Base-by-base conservation (phyloP, 2,113 vertebrate genomes). In the Rynchops niger region DNA sequence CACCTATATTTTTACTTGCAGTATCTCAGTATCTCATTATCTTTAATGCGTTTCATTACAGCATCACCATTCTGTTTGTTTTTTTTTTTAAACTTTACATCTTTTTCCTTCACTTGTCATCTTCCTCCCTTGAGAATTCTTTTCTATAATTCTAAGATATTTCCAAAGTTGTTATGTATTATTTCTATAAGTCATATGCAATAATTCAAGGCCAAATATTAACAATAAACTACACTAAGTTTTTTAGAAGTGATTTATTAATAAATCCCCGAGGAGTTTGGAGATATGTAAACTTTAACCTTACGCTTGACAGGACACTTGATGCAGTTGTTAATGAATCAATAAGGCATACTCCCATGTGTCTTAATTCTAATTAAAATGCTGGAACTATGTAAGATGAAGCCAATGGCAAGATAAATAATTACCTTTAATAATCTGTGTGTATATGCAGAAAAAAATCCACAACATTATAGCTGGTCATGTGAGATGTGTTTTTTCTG, bases 311-410 rank as follows among this genome's bases (percentile, higher is more conserved):
- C 89, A 97, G 86, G 79, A n/a, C 56, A 95, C 58, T 79, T 71
- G 30, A 95, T 91, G 56, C 32, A 88, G 89, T 85, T 95, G 93
- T 95, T 97, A 97, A 96, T 93, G 73, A 87, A 95, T 96, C 93
- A 95, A 73, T 93, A 95, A 97, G 80, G 52, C 71, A 73, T 73
- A 92, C 82, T 95, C 93, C 90, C 70, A 88, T 96, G 93, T 93
- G 76, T 93, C 87, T 93, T 91, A 73, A 89, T 97, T 95, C 72
- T 91, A 94, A 91, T 96, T 98, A 97, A 97, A 97, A 95, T 92
- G 86, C 92, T 96, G 90, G 94, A 90, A 93, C 45, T 80, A 52
- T 55, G 71, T 61, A 65, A 96, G 86, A 92, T 79, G 38, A 88
- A 95, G 32, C 32, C 17, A 5, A 70, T 56, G 34, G 32, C 52